Conservation (phyloP, 35 echinoderm and acorn worm species). For the Anneissia japonica region DNA sequence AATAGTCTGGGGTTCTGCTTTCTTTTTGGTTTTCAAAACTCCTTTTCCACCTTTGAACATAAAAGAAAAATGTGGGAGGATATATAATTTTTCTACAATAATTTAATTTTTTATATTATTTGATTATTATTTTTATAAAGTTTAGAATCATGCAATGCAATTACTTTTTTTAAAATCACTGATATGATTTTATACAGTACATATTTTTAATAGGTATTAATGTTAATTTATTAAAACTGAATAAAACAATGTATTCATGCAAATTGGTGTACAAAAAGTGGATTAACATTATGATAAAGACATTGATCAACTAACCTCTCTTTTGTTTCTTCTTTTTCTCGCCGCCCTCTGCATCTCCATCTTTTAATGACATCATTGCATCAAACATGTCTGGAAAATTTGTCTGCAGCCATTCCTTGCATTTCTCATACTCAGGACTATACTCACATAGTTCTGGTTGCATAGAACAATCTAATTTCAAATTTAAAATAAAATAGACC, state of each 20-base stretch:
- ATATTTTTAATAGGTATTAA: too few species aligned
- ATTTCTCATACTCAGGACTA: conserved; percentile 76
- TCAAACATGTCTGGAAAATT: conserved; percentile 84
- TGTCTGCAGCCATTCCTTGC: conserved; percentile 72
- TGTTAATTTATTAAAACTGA: too few species aligned
- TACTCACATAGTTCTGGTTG: conserved; percentile 84
- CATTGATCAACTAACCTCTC: conserved; percentile 45
- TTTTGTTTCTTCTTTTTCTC: conserved; percentile 86
- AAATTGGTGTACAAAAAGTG: background rate
- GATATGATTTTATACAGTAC: too few species aligned
- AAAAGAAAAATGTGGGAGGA: background rate
- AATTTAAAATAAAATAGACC: too few species aligned
- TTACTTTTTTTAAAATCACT: too few species aligned
- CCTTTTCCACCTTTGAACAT: conserved; percentile 66
- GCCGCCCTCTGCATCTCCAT: conserved; percentile 39
- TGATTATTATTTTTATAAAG: too few species aligned
- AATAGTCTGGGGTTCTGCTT: conserved; percentile 74
- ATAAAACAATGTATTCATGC: too few species aligned
- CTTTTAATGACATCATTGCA: conserved; percentile 44
- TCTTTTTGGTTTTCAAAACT: conserved; percentile 87
- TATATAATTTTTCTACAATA: too few species aligned
- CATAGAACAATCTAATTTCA: conserved; percentile 77
- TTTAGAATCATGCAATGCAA: too few species aligned
- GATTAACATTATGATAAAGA: background rate
- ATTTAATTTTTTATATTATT: too few species aligned